Percentiles rank a stretch among this genome's conserved stretches.
These are phyloP conservation scores for Lutraria lutraria DNA, from an alignment of 2,888 invertebrate species.

Conservation along the genomic window DNA sequence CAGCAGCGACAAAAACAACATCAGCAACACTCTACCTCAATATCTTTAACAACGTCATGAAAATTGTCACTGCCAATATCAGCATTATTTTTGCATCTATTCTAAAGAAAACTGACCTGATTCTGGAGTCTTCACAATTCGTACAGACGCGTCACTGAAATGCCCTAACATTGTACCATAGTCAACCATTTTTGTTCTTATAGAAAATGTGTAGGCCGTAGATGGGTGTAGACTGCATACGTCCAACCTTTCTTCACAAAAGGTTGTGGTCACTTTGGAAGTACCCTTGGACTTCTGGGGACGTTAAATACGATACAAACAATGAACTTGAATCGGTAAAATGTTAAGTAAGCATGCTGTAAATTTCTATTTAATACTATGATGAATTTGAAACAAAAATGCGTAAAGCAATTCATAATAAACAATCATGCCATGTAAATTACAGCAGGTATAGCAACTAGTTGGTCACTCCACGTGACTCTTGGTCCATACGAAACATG, in stretches of 20 bases:
- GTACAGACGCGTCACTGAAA: constrained; percentile 16
- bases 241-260: not conserved
- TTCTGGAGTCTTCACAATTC: constrained; percentile 20
- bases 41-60: not conserved
- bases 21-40: not conserved
- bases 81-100: not conserved
- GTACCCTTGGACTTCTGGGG: not conserved
- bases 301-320: too few species aligned
- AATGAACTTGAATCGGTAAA: too few species aligned
- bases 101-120: not conserved
- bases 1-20: too few species aligned
- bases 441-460: too few species aligned
- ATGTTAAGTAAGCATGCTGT: too few species aligned
- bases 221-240: constrained; percentile 44
- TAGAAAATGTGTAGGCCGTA: constrained; percentile 19
- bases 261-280: not conserved
- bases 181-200: constrained; percentile 21
- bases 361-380: too few species aligned
- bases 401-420: too few species aligned
- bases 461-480: too few species aligned
- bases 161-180: constrained; percentile 23
- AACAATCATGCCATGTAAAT: too few species aligned
- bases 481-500: too few species aligned
- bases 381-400: too few species aligned
- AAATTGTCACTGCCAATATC: not conserved